Conservation (phyloP, 2,888 invertebrate genomes). For the Machimus rusticus region DNA sequence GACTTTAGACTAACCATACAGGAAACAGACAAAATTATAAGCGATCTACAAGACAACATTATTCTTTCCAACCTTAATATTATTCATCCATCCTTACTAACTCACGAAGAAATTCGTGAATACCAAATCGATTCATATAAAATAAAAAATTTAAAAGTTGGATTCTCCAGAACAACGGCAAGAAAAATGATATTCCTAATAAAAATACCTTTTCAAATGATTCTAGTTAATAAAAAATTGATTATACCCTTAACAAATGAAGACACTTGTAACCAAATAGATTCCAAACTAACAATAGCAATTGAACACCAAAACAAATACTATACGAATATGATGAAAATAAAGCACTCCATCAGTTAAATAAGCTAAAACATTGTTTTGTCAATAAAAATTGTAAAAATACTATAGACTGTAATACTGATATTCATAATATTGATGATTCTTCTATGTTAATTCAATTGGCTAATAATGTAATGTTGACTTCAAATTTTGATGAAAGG, state of each 20-base stretch:
- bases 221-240: slow-evolving; percentile 28
- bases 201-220: slow-evolving; percentile 16
- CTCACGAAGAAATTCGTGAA: too few species aligned
- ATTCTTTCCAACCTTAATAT: too few species aligned
- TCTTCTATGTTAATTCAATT: too few species aligned
- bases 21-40: too few species aligned
- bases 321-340: slow-evolving; percentile 23
- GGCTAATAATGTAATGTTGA: too few species aligned
- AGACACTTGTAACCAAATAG: not conserved
- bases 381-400: slow-evolving; percentile 26
- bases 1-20: too few species aligned
- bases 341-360: slow-evolving; percentile 34
- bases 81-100: too few species aligned
- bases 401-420: too few species aligned
- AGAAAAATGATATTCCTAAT: slow-evolving; percentile 35
- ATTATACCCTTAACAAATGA: slow-evolving; percentile 23
- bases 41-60: too few species aligned
- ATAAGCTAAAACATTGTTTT: slow-evolving; percentile 20
- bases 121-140: slow-evolving; percentile 2
- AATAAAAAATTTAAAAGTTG: slow-evolving; percentile 22
- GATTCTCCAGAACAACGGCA: slow-evolving; percentile 22
- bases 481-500: too few species aligned
- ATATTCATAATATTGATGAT: too few species aligned
- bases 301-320: slow-evolving; percentile 18
- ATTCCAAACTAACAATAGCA: slow-evolving; percentile 11